Base-by-base conservation (phyloP, 2,113 vertebrate species). In the Xiphophorus hellerii region DNA sequence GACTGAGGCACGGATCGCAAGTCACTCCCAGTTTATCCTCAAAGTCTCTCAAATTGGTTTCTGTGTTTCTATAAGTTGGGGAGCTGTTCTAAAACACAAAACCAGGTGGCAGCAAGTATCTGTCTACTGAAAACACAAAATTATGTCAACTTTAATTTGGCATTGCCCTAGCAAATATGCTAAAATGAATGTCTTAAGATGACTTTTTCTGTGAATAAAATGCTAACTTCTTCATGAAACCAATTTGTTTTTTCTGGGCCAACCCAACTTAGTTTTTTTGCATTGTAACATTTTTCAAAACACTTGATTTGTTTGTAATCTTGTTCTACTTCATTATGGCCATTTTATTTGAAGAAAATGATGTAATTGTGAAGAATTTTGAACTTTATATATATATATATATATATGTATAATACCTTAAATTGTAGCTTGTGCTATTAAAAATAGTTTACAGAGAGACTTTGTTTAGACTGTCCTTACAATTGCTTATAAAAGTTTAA, bases 41-140 rank as follows among this genome's bases (percentile, higher is more conserved):
- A 80, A 79, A 71, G 66, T 27, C 69, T 80, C 58, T 84, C 28
- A 74, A 67, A 62, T 35, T 44, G 62, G 33, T 66, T 68, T 25
- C 0, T 62, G 51, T 12, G 30, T 54, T 54, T 2, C 48, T 8
- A 0, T 58, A 69, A 51, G 72, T n/a, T n/a, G 35, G 82, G 74
- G 1, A 80, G 85, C 78, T 81, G 64, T 88, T 87, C 85, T 84
- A 62, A 73, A 87, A 82, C 17, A 82, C 73, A 81, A 90, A 90
- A 86, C 35, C 78, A 87, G 86, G 87, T 89, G 87, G 88, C 85
- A 90, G 87, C 80, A 89, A 70, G 83, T 37, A 72, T 66, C 85
- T 87, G 68, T 72, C 30, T 64, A 66, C 71, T 81, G 66, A 51
- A 78, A 77, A 84, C 54, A 14, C 73, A 73, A 60, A 37, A 22